Base-by-base conservation (phyloP, 2,113 vertebrate species). In the Scytalopus superciliaris region DNA sequence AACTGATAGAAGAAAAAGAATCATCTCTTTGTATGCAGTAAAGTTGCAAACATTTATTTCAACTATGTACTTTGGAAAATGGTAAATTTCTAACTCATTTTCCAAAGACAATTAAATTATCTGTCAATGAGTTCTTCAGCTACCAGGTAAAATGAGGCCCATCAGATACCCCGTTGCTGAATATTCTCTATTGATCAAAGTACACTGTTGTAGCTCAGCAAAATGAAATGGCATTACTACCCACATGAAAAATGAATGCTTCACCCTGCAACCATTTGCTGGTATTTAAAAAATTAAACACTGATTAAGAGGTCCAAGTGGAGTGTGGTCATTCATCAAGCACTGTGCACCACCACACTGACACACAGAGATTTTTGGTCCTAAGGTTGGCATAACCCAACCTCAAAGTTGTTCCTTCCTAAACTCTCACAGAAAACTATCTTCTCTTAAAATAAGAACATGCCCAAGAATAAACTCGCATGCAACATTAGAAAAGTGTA, bases 221-320 rank as follows among this genome's bases (percentile, higher is more conserved):
- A 86, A 92, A 8, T 50, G 37, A 85, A 88, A 90, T 11, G 19
- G 39, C 31, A 59, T 78, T 67, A 66, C 6, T 57, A 16, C 18
- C 17, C 27, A 64, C 23, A 59, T 75, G 73, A 89, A 93, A 90
- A 94, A 80, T 19, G 27, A 93, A 70, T 80, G 52, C 13, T 68
- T 56, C 23, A n/a, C 22, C 42, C 53, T 90, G 70, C 47, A 85
- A 40, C 53, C 19, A 55, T 50, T 93, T 93, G 74, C 55, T 22
- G 2, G 18, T 27, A 76, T 56, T 64, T 84, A 78, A 79, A 76
- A 91, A 93, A 8, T 42, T 52, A 35, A 75, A 33, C 44, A 39
- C 44, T 3, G 7, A 40, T 45, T 42, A 53, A 82, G 66, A 25
- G 33, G 19, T 62, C 42, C 39, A 55, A 37, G 45, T 28, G 68